Evolutionary conservation across 2,888 invertebrate species (phyloP).

Genomic region (Trimorus sp.): DNA sequence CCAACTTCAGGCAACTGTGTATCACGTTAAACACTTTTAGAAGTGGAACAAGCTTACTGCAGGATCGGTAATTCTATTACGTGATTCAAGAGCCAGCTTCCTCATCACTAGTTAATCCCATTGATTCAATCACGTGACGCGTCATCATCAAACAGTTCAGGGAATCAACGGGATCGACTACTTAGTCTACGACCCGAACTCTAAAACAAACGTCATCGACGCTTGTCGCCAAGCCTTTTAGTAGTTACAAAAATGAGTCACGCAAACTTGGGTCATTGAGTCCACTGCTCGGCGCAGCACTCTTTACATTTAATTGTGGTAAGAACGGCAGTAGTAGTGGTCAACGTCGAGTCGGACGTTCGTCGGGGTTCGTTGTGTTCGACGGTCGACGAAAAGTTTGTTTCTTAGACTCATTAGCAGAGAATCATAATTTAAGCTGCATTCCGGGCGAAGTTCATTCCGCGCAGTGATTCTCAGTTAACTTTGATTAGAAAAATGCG

Average conservation of each 20-base stretch:
- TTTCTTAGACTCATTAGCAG: no score
- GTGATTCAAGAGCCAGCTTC: constrained; percentile 52
- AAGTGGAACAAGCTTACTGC: constrained; percentile 43
- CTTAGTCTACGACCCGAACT: constrained; percentile 19
- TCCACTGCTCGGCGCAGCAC: no score
- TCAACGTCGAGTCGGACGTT: no score
- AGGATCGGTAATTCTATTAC: constrained; percentile 50
- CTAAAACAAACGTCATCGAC: constrained; percentile 14
- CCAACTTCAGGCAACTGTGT: constrained; percentile 28
- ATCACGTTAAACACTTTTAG: constrained; percentile 43
- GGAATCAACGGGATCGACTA: constrained; percentile 43
- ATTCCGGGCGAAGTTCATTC: background rate
- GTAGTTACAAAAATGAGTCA: no score
- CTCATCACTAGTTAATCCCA: constrained; percentile 53
- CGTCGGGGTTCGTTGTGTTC: no score
- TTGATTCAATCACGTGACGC: constrained; percentile 57
- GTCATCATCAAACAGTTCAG: constrained; percentile 52
- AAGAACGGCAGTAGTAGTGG: no score
- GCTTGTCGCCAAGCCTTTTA: background rate
- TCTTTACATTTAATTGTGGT: no score
- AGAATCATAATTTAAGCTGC: no score
- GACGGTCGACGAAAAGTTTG: no score
- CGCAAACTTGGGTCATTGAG: no score
- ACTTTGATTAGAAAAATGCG: constrained; percentile 29
- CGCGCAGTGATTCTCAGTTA: constrained; percentile 10